Conservation (phyloP, 2,888 invertebrate species). For the Harmothoe impar region DNA sequence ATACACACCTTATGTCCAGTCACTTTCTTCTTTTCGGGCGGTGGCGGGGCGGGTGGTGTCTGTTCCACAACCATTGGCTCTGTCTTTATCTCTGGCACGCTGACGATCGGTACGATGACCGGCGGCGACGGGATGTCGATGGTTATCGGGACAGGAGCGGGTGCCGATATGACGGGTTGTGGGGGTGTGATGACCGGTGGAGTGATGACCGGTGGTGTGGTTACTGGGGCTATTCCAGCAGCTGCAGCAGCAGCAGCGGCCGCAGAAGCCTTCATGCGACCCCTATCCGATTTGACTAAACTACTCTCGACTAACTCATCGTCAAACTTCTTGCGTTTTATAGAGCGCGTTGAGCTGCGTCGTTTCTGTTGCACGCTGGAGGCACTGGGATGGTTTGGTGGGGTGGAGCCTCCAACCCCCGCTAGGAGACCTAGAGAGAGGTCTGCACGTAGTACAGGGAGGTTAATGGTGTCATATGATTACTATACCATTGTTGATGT, state of each 20-base stretch:
- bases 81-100: background rate
- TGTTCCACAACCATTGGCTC: background rate
- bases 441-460: background rate
- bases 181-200: background rate
- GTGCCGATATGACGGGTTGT: background rate
- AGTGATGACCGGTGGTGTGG: background rate
- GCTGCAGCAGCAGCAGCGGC: slow-evolving; percentile 6
- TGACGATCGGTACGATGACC: background rate
- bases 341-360: slow-evolving; percentile 93
- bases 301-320: slow-evolving; percentile 98
- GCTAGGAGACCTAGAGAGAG: background rate
- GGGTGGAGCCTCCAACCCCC: background rate
- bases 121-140: background rate
- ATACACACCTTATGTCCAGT: slow-evolving; percentile 38
- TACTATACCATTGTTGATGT: background rate
- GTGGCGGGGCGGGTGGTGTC: background rate
- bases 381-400: background rate
- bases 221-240: background rate
- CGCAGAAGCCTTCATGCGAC: slow-evolving; percentile 57
- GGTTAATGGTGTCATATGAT: background rate
- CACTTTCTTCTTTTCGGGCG: slow-evolving; percentile 59
- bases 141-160: slow-evolving; percentile 29
- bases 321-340: slow-evolving; percentile 97
- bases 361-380: slow-evolving; percentile 66
- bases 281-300: slow-evolving; percentile 85